Conservation (phyloP, 2,113 vertebrate species). For the Casuarius casuarius region DNA sequence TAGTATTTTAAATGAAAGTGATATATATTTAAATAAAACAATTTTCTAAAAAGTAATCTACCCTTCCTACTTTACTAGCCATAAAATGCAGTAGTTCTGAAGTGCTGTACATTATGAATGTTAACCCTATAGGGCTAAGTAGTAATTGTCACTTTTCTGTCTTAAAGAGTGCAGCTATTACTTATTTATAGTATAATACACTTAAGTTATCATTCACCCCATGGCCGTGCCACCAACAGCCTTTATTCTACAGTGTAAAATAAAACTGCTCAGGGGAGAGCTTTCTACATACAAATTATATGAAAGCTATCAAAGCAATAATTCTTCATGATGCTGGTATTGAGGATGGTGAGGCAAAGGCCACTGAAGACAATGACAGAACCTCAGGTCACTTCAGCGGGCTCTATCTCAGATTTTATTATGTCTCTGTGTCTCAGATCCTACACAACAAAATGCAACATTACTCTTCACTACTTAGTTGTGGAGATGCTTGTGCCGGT, state of each 20-base stretch:
- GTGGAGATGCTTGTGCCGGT: not conserved
- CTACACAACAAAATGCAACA: not conserved
- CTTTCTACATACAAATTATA: not conserved
- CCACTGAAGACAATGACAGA: not conserved
- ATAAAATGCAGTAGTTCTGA: slow-evolving; percentile 12
- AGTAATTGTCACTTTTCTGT: slow-evolving; percentile 32
- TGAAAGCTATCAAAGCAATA: not conserved
- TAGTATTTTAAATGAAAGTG: slow-evolving; percentile 12
- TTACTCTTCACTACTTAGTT: not conserved
- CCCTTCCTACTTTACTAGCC: not conserved
- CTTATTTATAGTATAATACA: slow-evolving; percentile 58
- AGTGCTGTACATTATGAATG: not conserved
- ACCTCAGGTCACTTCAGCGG: not conserved
- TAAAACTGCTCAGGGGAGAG: not conserved
- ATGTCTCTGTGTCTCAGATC: not conserved
- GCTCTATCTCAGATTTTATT: not conserved
- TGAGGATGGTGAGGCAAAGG: not conserved
- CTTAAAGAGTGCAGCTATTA: slow-evolving; percentile 47
- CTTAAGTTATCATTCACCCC: not conserved
- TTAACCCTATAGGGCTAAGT: not conserved
- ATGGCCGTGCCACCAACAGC: not conserved
- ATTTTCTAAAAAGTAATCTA: slow-evolving; percentile 50
- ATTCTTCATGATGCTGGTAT: not conserved
- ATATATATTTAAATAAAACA: slow-evolving; percentile 33
- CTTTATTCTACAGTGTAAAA: slow-evolving; percentile 6